phyloP scores from a whole-genome alignment of 1,140 invertebrate genomes.

The Hyphantria cunea region DNA sequence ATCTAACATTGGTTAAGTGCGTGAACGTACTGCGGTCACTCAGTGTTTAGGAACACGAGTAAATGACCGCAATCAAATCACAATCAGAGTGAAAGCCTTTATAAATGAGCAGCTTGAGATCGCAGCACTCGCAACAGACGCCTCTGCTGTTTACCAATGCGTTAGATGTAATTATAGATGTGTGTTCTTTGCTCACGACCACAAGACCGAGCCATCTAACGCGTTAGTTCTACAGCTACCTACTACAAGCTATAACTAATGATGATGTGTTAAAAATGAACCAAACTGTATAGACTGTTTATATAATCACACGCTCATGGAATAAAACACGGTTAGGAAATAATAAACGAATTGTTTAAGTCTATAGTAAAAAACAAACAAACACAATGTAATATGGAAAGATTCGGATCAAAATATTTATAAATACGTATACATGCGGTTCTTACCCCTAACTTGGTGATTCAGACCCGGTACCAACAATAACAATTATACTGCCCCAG shows the following conservation, averaged over 20 bases:
- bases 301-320: neutral
- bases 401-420: neutral
- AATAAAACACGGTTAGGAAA: neutral
- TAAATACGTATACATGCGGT: slow-evolving; percentile 2
- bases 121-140: slow-evolving; percentile 29
- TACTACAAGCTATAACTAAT: neutral
- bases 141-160: slow-evolving; percentile 52
- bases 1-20: slow-evolving; percentile 41
- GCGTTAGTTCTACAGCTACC: slow-evolving; percentile 1
- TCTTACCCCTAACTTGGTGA: no score
- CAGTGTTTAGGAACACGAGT: slow-evolving; percentile 55
- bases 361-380: no score
- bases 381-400: no score
- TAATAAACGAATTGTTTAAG: neutral
- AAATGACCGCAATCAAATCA: slow-evolving; percentile 71
- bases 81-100: slow-evolving; percentile 69
- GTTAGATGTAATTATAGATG: slow-evolving; percentile 54
- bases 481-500: slow-evolving; percentile 34
- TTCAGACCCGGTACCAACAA: no score
- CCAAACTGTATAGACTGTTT: neutral
- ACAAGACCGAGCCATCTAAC: slow-evolving; percentile 17
- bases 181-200: slow-evolving; percentile 45
- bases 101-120: slow-evolving; percentile 43
- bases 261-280: slow-evolving; percentile 9
- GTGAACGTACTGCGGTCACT: slow-evolving; percentile 43